phyloP scores from a whole-genome alignment of 2,113 vertebrate genomes.

The Polyodon spathula region DNA sequence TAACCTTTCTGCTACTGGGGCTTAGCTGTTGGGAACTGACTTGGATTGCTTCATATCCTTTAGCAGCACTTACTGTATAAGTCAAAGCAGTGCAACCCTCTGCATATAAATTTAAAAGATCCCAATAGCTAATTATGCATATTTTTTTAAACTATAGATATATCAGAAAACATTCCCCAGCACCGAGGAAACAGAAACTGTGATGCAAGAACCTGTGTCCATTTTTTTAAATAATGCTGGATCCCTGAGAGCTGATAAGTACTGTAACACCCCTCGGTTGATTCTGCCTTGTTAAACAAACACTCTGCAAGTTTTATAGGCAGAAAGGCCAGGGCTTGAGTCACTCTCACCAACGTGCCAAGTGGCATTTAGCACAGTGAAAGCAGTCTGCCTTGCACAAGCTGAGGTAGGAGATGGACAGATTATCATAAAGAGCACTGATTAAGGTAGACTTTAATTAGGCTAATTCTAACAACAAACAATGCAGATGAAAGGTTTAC shows the following conservation, averaged over 20 bases:
- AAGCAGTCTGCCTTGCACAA: not conserved
- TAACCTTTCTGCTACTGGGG: slow-evolving; percentile 85
- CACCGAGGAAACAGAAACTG: too few relatives aligned
- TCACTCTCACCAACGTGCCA: not conserved
- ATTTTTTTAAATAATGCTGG: not conserved
- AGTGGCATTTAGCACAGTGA: not conserved
- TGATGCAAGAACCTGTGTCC: too few relatives aligned
- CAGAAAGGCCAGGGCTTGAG: not conserved
- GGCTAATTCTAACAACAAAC: slow-evolving; percentile 2
- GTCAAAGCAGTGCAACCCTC: slow-evolving; percentile 8
- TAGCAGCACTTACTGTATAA: slow-evolving; percentile 22
- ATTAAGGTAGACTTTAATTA: slow-evolving; percentile 2
- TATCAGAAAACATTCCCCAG: too few relatives aligned
- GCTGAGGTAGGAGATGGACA: not conserved
- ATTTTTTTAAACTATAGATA: too few relatives aligned
- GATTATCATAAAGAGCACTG: not conserved
- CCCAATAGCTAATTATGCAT: not conserved
- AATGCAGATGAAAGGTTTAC: slow-evolving; percentile 1
- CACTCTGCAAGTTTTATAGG: not conserved
- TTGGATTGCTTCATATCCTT: slow-evolving; percentile 27
- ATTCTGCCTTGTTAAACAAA: slow-evolving; percentile 3
- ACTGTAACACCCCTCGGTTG: not conserved
- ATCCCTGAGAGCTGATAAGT: not conserved
- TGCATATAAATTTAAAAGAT: not conserved
- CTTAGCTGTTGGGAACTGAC: slow-evolving; percentile 54